Evolutionary conservation across 2,113 vertebrate species (phyloP).

Genomic region (Leptobrachium ailaonicum): DNA sequence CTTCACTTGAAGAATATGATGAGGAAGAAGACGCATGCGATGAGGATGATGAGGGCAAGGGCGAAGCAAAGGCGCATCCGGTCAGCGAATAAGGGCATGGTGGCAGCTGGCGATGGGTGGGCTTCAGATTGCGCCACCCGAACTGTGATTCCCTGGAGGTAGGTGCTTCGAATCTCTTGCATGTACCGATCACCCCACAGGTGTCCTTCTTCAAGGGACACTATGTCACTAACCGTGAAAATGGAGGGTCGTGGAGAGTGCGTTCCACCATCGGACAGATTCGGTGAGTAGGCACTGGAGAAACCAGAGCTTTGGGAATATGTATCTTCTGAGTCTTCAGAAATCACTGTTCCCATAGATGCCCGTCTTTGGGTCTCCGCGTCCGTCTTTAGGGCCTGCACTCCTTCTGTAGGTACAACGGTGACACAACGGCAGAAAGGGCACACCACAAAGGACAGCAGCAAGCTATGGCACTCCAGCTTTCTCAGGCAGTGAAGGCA

Average conservation of each 20-base stretch:
- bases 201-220: conserved; percentile 39
- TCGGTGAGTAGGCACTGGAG: rapidly evolving
- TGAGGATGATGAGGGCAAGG: conserved; percentile 58
- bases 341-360: not conserved
- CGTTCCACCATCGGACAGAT: conserved; percentile 1
- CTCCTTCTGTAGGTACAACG: conserved; percentile 24
- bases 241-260: not conserved
- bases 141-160: conserved; percentile 56
- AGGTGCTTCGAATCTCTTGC: conserved; percentile 38
- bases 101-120: conserved; percentile 30
- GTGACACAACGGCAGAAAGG: conserved; percentile 50
- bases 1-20: conserved; percentile 63
- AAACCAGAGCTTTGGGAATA: rapidly evolving
- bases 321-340: not conserved
- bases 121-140: conserved; percentile 50
- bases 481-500: conserved; percentile 57
- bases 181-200: conserved; percentile 7
- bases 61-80: conserved; percentile 63
- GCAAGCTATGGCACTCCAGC: conserved; percentile 19
- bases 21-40: conserved; percentile 60
- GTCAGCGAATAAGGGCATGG: conserved; percentile 55
- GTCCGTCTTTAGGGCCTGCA: conserved; percentile 38
- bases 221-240: conserved; percentile 51
- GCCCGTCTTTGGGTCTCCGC: not conserved
- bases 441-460: conserved; percentile 53